Evolutionary conservation across 2,113 vertebrate genomes (phyloP).

Genomic region (Apeltes quadracus): DNA sequence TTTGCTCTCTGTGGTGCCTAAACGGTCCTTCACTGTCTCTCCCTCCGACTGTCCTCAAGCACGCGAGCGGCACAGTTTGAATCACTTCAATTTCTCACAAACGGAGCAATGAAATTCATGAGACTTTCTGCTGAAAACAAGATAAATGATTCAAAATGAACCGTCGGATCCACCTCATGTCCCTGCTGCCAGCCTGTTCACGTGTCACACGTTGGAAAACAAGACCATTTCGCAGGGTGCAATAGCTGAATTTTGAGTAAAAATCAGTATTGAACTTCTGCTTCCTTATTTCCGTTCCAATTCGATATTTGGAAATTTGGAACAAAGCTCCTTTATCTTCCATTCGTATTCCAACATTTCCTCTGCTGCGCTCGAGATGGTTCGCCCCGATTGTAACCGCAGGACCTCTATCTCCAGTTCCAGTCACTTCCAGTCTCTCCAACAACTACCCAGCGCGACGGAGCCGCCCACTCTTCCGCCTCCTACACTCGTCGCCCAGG

Average conservation of each 20-base stretch:
- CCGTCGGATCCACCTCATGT: not conserved
- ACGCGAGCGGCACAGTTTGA: conserved; percentile 8
- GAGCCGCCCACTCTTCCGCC: conserved; percentile 68
- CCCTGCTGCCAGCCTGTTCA: conserved; percentile 25
- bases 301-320: conserved; percentile 34
- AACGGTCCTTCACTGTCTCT: not conserved
- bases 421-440: conserved; percentile 57
- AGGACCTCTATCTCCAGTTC: conserved; percentile 52
- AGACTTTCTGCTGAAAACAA: not conserved
- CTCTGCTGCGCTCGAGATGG: conserved; percentile 30
- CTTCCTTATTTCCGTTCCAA: conserved; percentile 29
- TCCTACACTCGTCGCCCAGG: conserved; percentile 63
- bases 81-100: conserved; percentile 15
- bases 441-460: conserved; percentile 61
- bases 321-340: conserved; percentile 29
- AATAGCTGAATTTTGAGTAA: not conserved
- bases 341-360: conserved; percentile 48
- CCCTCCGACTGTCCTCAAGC: conserved; percentile 1
- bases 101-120: conserved; percentile 15
- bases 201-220: conserved; percentile 9
- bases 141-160: conserved; percentile 32
- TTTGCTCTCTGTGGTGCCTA: conserved; percentile 23
- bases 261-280: conserved; percentile 22
- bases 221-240: conserved; percentile 17
- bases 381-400: conserved; percentile 43